phyloP scores from a whole-genome alignment of 2,797 vertebrate species.

The Lepus oiostolus region DNA sequence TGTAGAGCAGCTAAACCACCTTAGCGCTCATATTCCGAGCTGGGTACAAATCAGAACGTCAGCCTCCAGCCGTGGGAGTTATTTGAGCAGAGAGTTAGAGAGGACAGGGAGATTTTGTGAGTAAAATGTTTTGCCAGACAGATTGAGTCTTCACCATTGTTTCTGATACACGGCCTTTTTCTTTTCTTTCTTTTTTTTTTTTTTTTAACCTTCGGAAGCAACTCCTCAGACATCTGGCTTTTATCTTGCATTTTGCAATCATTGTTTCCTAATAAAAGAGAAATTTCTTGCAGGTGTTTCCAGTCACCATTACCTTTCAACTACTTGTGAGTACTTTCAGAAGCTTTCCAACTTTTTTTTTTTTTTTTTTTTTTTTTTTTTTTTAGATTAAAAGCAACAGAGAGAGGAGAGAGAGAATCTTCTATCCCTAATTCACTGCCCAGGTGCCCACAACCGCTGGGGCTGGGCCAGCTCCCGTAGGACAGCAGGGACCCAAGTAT shows the following conservation, averaged over 20 bases:
- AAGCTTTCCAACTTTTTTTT: not conserved
- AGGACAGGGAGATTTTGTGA: conserved; percentile 59
- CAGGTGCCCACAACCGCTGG: no score
- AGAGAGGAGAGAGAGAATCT: no score
- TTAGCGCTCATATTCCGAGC: conserved; percentile 54
- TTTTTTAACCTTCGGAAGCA: conserved; percentile 44
- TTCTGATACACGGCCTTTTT: conserved; percentile 50
- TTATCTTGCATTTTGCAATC: conserved; percentile 50
- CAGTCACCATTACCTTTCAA: conserved; percentile 61
- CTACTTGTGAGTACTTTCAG: not conserved
- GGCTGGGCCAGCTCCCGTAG: no score
- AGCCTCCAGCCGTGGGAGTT: conserved; percentile 49
- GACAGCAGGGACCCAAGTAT: no score
- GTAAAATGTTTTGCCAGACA: conserved; percentile 72
- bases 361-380: no score
- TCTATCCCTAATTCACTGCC: no score
- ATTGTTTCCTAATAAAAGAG: conserved; percentile 76
- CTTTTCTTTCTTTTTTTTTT: conserved; percentile 9
- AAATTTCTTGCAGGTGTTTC: conserved; percentile 69
- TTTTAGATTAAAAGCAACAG: no score
- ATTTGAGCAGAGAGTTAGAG: conserved; percentile 41
- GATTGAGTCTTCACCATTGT: conserved; percentile 61
- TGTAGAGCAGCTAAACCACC: conserved; percentile 44
- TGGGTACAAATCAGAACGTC: conserved; percentile 53
- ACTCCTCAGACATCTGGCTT: conserved; percentile 67